Conservation (phyloP, 53 echinoderm and acorn worm genomes). For the Paracentrotus lividus region DNA sequence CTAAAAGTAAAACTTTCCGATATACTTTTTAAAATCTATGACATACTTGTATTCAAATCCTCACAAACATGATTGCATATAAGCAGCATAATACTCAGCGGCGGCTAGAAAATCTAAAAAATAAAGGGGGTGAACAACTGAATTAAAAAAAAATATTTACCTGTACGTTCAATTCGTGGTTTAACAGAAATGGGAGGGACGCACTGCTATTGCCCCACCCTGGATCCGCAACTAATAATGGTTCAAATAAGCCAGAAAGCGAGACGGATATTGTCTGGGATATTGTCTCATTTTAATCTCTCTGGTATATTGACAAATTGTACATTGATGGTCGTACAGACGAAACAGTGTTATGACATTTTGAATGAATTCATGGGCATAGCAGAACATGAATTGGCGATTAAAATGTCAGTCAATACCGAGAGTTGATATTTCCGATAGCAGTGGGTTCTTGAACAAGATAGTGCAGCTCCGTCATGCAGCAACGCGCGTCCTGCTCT, state of each 20-base stretch:
- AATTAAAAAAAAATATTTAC: too few species aligned
- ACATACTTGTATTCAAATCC: too few species aligned
- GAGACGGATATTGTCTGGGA: too few species aligned
- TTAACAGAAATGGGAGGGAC: background rate
- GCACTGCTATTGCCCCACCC: background rate
- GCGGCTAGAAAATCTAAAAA: too few species aligned
- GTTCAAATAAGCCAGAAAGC: too few species aligned
- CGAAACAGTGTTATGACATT: background rate
- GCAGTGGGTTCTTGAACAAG: background rate
- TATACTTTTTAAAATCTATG: too few species aligned
- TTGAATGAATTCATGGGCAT: constrained; percentile 13
- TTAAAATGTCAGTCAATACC: background rate
- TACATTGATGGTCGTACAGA: background rate
- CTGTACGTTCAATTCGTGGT: background rate
- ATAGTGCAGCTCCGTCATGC: background rate
- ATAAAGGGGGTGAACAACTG: too few species aligned
- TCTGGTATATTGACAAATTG: background rate
- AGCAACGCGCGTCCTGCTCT: background rate
- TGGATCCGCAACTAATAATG: too few species aligned
- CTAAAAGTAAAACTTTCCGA: too few species aligned
- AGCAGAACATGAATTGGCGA: background rate
- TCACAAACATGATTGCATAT: too few species aligned
- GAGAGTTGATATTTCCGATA: background rate
- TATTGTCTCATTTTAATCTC: background rate
- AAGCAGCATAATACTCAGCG: too few species aligned